A percentile compares a stretch with the other conserved stretches of the same genome.
Evolutionary conservation across 2,797 vertebrate species (phyloP).

Genomic region (Rhincodon typus): DNA sequence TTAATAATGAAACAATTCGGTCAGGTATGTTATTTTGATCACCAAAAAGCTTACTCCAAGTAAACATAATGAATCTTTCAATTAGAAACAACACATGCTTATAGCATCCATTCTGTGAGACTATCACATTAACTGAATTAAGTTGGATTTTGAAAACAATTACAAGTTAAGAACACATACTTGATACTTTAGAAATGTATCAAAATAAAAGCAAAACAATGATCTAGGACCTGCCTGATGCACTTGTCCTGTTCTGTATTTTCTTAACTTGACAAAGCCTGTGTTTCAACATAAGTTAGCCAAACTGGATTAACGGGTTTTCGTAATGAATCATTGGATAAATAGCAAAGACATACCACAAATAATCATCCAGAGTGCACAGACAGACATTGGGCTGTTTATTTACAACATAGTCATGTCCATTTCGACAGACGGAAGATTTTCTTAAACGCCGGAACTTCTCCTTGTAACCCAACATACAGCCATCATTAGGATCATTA

Average conservation of each 20-base stretch:
- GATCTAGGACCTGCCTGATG: neutral
- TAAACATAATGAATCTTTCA: neutral
- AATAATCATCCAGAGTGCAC: slow-evolving; percentile 84
- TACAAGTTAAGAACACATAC: too few species aligned
- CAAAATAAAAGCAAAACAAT: neutral
- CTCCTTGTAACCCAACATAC: slow-evolving; percentile 90
- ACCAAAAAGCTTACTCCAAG: neutral
- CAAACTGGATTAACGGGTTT: neutral
- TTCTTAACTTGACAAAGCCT: neutral
- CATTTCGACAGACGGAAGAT: slow-evolving; percentile 82
- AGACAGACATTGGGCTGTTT: slow-evolving; percentile 67
- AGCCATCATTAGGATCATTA: slow-evolving; percentile 74
- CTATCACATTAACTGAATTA: neutral
- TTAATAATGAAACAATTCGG: neutral
- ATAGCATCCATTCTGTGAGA: neutral
- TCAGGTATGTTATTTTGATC: neutral
- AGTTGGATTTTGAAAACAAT: neutral
- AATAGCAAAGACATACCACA: slow-evolving; percentile 64
- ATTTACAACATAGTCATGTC: slow-evolving; percentile 69
- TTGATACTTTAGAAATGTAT: too few species aligned
- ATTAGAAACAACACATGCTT: neutral
- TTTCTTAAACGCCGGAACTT: slow-evolving; percentile 77
- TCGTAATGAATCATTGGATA: neutral
- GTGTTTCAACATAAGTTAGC: neutral
- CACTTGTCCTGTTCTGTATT: neutral